phyloP scores from a whole-genome alignment of 1,140 invertebrate species.

The Drusus annulatus region DNA sequence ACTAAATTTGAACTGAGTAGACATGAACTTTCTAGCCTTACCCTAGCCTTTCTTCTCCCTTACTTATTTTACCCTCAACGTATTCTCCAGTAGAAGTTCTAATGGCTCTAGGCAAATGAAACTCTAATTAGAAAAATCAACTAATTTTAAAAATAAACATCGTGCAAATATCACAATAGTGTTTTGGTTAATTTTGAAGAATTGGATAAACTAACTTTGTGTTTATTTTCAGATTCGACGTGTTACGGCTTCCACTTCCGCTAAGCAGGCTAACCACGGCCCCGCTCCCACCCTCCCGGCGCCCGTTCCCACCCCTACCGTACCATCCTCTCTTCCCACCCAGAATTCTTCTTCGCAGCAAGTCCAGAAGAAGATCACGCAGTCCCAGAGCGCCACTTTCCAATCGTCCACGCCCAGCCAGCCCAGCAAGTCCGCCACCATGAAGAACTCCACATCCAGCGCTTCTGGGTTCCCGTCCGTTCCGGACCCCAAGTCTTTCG shows the following conservation, averaged over 20 bases:
- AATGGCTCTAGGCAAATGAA: no score
- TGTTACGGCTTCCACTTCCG: slow-evolving; percentile 66
- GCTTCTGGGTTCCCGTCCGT: slow-evolving; percentile 71
- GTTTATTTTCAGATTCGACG: slow-evolving; percentile 65
- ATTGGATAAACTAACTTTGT: background rate
- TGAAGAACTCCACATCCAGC: slow-evolving; percentile 72
- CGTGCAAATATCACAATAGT: no score
- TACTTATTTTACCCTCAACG: no score
- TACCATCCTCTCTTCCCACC: slow-evolving; percentile 73
- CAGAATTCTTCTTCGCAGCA: slow-evolving; percentile 76
- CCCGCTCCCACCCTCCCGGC: slow-evolving; percentile 77
- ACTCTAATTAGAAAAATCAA: no score
- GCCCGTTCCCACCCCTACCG: slow-evolving; percentile 74
- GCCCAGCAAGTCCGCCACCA: slow-evolving; percentile 62
- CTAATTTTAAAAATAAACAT: no score
- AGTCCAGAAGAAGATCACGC: slow-evolving; percentile 67
- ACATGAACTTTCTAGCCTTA: no score
- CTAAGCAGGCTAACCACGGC: slow-evolving; percentile 63
- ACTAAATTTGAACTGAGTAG: no score
- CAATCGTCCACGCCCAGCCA: slow-evolving; percentile 61
- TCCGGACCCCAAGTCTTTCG: slow-evolving; percentile 71
- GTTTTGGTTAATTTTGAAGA: no score
- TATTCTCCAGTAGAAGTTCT: no score
- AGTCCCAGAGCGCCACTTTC: slow-evolving; percentile 71
- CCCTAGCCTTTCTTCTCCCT: no score